A percentile compares a stretch with the other conserved stretches of the same genome.
Evolutionary conservation across 2,888 invertebrate genomes (phyloP).

Genomic region (Cremastobaeus sp.): DNA sequence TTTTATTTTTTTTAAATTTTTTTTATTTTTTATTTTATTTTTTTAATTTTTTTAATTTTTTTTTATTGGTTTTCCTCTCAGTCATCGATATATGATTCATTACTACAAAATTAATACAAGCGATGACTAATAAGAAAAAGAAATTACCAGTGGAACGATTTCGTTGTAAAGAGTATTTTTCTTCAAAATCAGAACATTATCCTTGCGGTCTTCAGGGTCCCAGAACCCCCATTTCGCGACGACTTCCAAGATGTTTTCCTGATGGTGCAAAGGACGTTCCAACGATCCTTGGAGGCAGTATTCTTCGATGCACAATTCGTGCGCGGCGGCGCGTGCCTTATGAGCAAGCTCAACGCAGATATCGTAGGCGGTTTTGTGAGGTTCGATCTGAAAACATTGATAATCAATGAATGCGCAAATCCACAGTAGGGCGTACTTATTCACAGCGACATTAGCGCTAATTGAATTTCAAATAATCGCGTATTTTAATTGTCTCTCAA

Average conservation of each 20-base stretch:
- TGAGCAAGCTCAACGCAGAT: constrained; percentile 85
- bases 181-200: constrained; percentile 87
- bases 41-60: too few relatives aligned
- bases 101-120: background rate
- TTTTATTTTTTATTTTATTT: too few relatives aligned
- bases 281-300: constrained; percentile 87
- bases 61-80: too few relatives aligned
- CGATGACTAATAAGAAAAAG: too few relatives aligned
- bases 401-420: constrained; percentile 1
- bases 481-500: background rate
- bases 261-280: constrained; percentile 87
- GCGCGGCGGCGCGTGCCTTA: constrained; percentile 83
- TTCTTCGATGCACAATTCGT: constrained; percentile 88
- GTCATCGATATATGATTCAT: too few relatives aligned
- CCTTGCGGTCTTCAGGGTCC: constrained; percentile 90
- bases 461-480: background rate
- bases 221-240: constrained; percentile 92
- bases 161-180: constrained; percentile 76
- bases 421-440: too few relatives aligned
- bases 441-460: too few relatives aligned
- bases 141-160: constrained; percentile 75
- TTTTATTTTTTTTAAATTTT: too few relatives aligned
- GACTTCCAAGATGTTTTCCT: constrained; percentile 84
- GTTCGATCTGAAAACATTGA: constrained; percentile 82
- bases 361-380: constrained; percentile 87